Evolutionary conservation across 2,888 invertebrate genomes (phyloP), one percentile per base, ranked within the genome.

Genomic region (Villa cingulata): DNA sequence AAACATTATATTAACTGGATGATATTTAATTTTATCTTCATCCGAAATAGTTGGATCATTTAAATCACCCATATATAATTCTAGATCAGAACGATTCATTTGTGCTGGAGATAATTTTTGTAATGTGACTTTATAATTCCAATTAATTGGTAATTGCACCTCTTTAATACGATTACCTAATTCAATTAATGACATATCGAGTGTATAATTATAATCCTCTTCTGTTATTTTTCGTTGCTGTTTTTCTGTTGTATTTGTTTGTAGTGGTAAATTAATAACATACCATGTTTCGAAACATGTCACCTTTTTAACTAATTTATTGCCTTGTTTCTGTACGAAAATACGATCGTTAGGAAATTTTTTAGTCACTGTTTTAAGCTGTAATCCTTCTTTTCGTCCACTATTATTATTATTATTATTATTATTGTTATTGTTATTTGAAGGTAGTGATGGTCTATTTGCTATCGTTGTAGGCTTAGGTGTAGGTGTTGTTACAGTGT

Each of bases 201-300:
- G 56, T 46, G 51, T 55, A 6, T 50, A 38, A 20, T 36, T 36
- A 7, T 36, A 4, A 1, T 16, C 36, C 15, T 43, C 37, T 16
- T 49, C 49, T 15, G 40, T 39, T 12, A 37, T 17, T 10, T 45
- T 23, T 2, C 40, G 42, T 14, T 54, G 46, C 7, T 23, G 4
- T 23, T 7, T 23, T 23, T 4, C 7, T 23, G 23, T 7, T 7
- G 23, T 23, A 6, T 23, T 7, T 23, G 1, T 23, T n/a, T 45
- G 19, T 27, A 58, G 54, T 42, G 63, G 62, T 39, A 62, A 56
- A 47, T 63, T 62, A 17, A 70, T 66, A 17, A 70, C 68, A 49
- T 68, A 66, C 70, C 70, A 70, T 15, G 66, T 69, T 49, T 70
- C 70, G 45, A 65, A 70, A 54, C 67, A 66, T n/a, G 69, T 70